phyloP scores from a whole-genome alignment of 1,140 invertebrate species.

The Agrypnia vestita region DNA sequence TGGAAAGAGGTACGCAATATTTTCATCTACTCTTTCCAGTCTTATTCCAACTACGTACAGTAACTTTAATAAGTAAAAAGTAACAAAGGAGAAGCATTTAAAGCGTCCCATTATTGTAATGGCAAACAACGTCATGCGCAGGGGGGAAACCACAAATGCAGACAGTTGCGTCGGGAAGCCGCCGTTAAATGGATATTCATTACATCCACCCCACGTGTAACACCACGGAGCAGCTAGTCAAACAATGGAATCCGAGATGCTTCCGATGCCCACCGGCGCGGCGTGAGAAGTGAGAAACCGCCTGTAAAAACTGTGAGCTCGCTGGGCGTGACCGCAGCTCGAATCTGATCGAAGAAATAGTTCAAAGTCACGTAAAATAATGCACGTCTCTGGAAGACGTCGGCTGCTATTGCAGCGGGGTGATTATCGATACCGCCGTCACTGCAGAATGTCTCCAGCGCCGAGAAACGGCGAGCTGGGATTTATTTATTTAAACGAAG shows the following conservation, averaged over 20 bases:
- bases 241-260: slow-evolving; percentile 5
- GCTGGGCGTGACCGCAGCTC: not conserved
- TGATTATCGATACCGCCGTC: not conserved
- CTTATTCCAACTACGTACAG: too few relatives aligned
- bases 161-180: not conserved
- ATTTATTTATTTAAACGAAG: too few relatives aligned
- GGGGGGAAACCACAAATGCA: not conserved
- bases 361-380: not conserved
- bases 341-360: not conserved
- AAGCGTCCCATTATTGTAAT: too few relatives aligned
- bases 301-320: not conserved
- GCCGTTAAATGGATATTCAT: not conserved
- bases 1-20: too few relatives aligned
- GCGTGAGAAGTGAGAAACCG: not conserved
- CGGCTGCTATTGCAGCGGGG: not conserved
- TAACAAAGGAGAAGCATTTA: too few relatives aligned
- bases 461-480: too few relatives aligned
- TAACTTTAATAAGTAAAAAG: too few relatives aligned
- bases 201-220: not conserved
- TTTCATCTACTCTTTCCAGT: too few relatives aligned
- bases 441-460: too few relatives aligned
- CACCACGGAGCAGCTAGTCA: not conserved
- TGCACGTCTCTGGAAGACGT: not conserved
- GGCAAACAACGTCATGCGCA: too few relatives aligned
- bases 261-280: not conserved